Base-by-base conservation (phyloP, 2,797 vertebrate genomes). In the Distichodus sexfasciatus region DNA sequence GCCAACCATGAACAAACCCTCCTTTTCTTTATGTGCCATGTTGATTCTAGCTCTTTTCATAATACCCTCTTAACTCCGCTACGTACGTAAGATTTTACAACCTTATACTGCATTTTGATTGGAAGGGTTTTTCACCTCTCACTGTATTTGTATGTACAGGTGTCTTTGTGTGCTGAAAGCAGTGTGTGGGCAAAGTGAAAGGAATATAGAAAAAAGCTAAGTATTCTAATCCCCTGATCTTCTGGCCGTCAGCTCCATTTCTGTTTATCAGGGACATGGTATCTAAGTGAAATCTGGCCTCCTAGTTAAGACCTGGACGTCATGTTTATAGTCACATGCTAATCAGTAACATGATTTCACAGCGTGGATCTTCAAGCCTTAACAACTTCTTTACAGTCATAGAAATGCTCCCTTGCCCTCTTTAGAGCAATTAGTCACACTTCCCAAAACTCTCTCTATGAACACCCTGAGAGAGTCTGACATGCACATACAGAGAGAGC, bases 11-110 rank as follows among this genome's bases (percentile, higher is more conserved):
- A 75, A 64, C 21, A 72, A 71, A 67, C 40, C 11, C 9, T 57
- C 51, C 15, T 53, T 65, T 47, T 70, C 38, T 50, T 50, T 43
- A 31, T 19, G n/a, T n/a, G n/a, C n/a, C n/a, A n/a, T n/a, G n/a
- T n/a, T n/a, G n/a, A n/a, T n/a, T 9, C 33, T 38, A 38, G 33
- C 10, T 12, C 24, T 53, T 21, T 26, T 50, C 15, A 44, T 14
- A 23, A 26, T 58, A 36, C 19, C 53, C 21, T n/a, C 10, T 35
- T 51, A 26, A 2, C 24, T 40, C 19, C 14, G 26, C 12, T 47
- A 8, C 8, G 2, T 38, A 4, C 7, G 33, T 38, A 28, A 4
- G 33, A 6, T 33, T 29, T 19, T 14, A 36, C 7, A 48, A 33
- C 59, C 50, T 36, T 1, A 36, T n/a, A 12, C 14, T 53, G 15